phyloP scores from a whole-genome alignment of 2,888 invertebrate species.

The Nymphalis urticae region DNA sequence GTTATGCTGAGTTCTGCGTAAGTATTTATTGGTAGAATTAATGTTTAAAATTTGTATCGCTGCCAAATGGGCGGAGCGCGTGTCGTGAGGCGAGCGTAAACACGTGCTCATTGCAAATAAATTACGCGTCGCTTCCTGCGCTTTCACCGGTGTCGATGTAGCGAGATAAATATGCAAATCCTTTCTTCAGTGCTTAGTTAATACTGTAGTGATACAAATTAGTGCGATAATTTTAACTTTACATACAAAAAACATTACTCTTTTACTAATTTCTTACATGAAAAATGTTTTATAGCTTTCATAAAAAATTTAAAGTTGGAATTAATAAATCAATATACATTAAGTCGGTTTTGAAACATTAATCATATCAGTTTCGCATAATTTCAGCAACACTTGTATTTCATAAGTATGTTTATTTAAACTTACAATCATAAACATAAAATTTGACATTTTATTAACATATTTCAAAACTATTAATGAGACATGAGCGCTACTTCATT shows the following conservation, averaged over 20 bases:
- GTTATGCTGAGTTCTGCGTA: not conserved
- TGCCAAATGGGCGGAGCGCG: conserved; percentile 29
- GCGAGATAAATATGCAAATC: conserved; percentile 15
- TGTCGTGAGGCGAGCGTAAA: conserved; percentile 17
- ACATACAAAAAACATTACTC: not conserved
- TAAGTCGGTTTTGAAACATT: too few species aligned
- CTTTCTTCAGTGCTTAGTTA: not conserved
- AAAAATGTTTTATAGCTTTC: too few species aligned
- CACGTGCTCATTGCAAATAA: conserved; percentile 23
- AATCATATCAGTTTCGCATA: too few species aligned
- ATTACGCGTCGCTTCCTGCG: conserved; percentile 8
- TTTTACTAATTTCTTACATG: too few species aligned
- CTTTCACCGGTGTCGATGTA: conserved; percentile 8
- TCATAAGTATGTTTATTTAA: too few species aligned
- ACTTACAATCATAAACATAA: too few species aligned
- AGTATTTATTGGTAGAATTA: conserved; percentile 13
- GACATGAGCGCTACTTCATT: too few species aligned
- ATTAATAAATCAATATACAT: too few species aligned
- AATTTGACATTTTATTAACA: too few species aligned
- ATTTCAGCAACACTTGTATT: too few species aligned
- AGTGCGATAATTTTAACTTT: not conserved
- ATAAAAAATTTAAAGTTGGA: too few species aligned
- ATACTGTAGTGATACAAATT: not conserved
- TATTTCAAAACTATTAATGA: too few species aligned
- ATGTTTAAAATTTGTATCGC: conserved; percentile 11